Base-by-base conservation (phyloP, 53 echinoderm and acorn worm species). In the Zoroaster sp. region DNA sequence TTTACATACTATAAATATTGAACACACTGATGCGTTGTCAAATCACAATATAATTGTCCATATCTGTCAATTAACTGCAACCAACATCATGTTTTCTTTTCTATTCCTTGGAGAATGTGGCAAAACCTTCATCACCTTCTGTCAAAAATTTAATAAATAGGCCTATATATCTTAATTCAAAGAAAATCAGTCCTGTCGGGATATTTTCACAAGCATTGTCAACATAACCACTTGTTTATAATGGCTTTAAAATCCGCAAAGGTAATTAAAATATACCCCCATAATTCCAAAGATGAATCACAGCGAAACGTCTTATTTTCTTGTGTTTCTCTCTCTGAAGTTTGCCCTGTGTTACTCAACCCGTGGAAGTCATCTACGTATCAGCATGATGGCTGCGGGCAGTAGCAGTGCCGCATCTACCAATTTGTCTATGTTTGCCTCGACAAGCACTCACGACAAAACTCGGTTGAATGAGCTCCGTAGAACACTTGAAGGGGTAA, bases 271-370 rank as follows among this genome's bases (percentile, higher is more conserved):
- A n/a, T 4, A 32, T 32, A 7, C 20, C 4, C 28, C 69, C 20
- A 68, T 28, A 21, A 28, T 30, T 8, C 32, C 35, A 21, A 14
- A 6, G 17, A 1, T 5, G 17, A 17, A 12, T 15, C 36, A 36
- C 36, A 70, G 5, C 5, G 36, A 36, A 33, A 31, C 34, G 70
- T 17, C 36, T 33, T 70, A 3, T 70, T 17, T 3, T 15, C 17
- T 0, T 2, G 13, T 70, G 1, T 33, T 36, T 35, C 37, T 36
- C 30, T 9, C 5, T 4, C 63, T 1, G 3, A 40, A 82, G 82
- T 82, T 82, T 68, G 82, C 82, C 30, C 45, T 82, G 67, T 82
- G 82, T 30, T 82, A 82, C 30, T 15, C 82, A 28, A 40, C 82
- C 42, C 82, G 82, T 42, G 66, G 68, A 13, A 41, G 44, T 43